Evolutionary conservation across 2,113 vertebrate genomes (phyloP).

Genomic region (Phylloscopus whistleri): DNA sequence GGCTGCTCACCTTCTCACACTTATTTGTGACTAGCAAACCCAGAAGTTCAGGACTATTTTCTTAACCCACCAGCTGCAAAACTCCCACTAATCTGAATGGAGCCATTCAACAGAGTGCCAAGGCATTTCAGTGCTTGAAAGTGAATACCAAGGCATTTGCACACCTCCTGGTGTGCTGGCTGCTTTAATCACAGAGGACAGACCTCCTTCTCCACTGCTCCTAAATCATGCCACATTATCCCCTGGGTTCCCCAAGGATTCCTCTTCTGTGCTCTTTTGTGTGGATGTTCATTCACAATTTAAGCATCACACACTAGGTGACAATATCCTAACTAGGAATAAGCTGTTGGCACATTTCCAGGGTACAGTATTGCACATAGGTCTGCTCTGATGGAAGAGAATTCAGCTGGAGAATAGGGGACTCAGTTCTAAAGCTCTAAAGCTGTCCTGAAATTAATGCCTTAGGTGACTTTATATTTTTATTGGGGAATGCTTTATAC

Average conservation of each 20-base stretch:
- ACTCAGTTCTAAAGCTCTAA: neutral
- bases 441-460: neutral
- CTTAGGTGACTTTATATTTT: neutral
- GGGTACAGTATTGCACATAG: accelerated
- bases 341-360: neutral
- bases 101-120: constrained; percentile 21
- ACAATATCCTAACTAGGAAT: neutral
- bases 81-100: constrained; percentile 19
- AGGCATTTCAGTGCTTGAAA: constrained; percentile 15
- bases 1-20: neutral
- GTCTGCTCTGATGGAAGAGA: neutral
- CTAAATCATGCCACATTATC: neutral
- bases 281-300: neutral
- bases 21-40: neutral
- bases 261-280: neutral
- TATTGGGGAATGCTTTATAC: neutral
- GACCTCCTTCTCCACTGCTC: neutral
- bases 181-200: neutral
- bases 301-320: neutral
- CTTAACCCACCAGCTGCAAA: neutral
- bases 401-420: neutral
- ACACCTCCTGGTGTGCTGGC: constrained; percentile 11
- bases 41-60: constrained; percentile 11
- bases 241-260: neutral
- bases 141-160: neutral